A percentile compares a stretch with the other conserved stretches of the same genome.
phyloP scores from a whole-genome alignment of 2,797 vertebrate species.

The Rhincodon typus region DNA sequence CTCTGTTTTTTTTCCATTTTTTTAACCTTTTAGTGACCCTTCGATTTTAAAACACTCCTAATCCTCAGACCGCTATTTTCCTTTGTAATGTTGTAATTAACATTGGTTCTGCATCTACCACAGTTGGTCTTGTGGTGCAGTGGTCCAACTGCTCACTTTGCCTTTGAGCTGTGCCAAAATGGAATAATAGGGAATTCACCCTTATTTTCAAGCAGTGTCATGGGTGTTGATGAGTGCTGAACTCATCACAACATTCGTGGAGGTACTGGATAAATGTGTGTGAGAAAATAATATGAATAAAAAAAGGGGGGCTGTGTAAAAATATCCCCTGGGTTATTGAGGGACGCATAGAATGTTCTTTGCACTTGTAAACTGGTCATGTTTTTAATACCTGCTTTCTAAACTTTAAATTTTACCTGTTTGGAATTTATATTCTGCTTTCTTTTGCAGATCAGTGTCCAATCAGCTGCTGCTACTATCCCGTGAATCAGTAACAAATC shows the following conservation, averaged over 20 bases:
- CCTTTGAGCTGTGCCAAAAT: not conserved
- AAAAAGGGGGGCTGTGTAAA: not conserved
- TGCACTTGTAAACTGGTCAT: not conserved
- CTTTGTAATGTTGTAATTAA: too few species aligned
- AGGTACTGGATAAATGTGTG: not conserved
- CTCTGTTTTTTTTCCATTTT: too few species aligned
- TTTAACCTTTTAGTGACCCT: too few species aligned
- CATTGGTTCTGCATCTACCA: not conserved
- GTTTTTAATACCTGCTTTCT: not conserved
- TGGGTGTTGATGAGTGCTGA: not conserved
- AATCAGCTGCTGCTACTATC: conserved; percentile 63
- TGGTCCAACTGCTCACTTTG: not conserved
- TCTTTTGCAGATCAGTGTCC: conserved; percentile 54
- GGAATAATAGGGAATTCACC: not conserved
- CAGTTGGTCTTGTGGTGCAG: not conserved
- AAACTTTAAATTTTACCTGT: conserved; percentile 36
- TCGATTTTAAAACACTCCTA: too few species aligned
- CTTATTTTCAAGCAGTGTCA: not conserved
- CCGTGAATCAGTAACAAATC: conserved; percentile 58
- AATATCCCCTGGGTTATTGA: not conserved
- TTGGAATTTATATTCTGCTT: not conserved
- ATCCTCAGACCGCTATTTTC: too few species aligned
- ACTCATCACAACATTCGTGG: not conserved
- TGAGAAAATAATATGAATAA: not conserved
- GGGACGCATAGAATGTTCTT: not conserved